These are phyloP conservation scores for Asarcornis scutulata DNA, from an alignment of 2,113 vertebrate genomes.

Conservation along the genomic window DNA sequence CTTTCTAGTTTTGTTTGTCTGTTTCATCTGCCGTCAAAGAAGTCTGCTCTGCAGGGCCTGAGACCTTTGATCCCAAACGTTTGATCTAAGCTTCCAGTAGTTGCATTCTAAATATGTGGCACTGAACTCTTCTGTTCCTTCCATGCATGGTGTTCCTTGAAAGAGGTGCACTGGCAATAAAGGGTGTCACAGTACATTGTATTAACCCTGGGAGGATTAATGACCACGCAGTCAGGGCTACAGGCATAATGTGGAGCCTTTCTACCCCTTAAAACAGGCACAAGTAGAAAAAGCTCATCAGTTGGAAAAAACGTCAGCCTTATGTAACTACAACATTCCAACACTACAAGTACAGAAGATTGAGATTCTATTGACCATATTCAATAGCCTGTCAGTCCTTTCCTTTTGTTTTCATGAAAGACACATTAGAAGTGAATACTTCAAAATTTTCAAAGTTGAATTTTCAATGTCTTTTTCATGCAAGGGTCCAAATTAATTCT, in stretches of 20 bases:
- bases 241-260: accelerated
- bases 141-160: accelerated
- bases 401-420: background rate
- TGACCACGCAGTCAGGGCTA: background rate
- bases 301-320: background rate
- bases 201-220: accelerated
- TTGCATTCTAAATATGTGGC: background rate
- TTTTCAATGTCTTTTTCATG: background rate
- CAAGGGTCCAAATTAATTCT: background rate
- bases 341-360: accelerated
- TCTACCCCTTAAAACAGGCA: background rate
- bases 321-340: background rate
- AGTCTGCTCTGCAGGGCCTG: background rate
- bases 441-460: background rate
- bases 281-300: background rate
- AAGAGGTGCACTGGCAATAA: background rate
- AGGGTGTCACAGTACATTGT: background rate
- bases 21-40: background rate
- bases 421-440: background rate
- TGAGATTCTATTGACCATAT: background rate
- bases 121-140: background rate
- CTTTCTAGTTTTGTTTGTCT: background rate
- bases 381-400: background rate
- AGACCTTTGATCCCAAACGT: background rate
- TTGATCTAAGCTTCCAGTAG: accelerated